Conservation (phyloP, 2,888 invertebrate genomes). For the Chirona hameri region DNA sequence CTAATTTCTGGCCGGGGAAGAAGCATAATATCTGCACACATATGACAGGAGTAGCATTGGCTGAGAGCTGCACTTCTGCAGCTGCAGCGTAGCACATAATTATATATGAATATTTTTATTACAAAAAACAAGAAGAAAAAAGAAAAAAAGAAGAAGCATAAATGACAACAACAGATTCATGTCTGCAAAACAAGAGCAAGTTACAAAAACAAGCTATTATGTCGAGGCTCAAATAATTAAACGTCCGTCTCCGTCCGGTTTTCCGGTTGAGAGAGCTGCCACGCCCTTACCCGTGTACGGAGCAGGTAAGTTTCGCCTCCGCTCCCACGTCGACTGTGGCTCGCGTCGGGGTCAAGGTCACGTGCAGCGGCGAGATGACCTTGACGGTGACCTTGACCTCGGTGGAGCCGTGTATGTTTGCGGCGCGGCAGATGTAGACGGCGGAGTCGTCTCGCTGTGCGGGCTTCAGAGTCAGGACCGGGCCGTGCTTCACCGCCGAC, state of each 20-base stretch:
- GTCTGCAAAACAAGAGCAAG: not conserved
- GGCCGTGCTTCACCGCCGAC: constrained; percentile 31
- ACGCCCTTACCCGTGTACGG: not conserved
- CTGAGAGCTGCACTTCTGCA: not conserved
- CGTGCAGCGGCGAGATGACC: constrained; percentile 34
- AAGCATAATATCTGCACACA: not conserved
- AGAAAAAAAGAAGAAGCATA: not conserved
- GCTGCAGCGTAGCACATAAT: not conserved
- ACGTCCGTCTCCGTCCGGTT: too few species aligned
- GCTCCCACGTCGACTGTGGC: not conserved
- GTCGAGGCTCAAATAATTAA: too few species aligned
- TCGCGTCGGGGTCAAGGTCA: not conserved
- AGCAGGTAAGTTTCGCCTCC: not conserved
- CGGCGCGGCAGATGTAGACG: constrained; percentile 50
- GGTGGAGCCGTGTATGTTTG: constrained; percentile 45
- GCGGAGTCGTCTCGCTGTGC: constrained; percentile 37
- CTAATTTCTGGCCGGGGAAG: not conserved
- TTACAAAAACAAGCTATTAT: too few species aligned
- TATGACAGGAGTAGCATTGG: too few species aligned
- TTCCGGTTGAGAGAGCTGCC: too few species aligned
- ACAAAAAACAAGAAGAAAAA: not conserved
- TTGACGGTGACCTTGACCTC: constrained; percentile 41
- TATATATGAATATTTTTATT: not conserved
- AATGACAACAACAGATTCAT: not conserved
- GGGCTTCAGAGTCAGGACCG: constrained; percentile 35